These are phyloP conservation scores for Nanorana parkeri DNA, from an alignment of 2,113 vertebrate species.

Conservation along the genomic window DNA sequence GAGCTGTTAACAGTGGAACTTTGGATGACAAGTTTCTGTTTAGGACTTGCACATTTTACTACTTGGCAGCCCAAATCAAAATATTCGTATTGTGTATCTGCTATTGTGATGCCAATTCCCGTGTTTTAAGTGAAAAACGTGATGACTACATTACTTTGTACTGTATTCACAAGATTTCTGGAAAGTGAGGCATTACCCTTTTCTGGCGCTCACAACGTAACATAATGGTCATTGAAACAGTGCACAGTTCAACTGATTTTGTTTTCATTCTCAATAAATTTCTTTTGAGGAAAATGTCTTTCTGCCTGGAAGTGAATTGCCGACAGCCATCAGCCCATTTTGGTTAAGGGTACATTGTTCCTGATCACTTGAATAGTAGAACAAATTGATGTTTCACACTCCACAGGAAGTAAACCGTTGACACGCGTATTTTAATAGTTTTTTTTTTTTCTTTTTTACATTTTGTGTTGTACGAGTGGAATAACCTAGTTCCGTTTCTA, in stretches of 20 bases:
- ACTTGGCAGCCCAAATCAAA: slow-evolving; percentile 86
- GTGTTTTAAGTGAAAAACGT: slow-evolving; percentile 94
- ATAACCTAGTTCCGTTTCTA: slow-evolving; percentile 71
- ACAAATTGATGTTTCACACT: slow-evolving; percentile 70
- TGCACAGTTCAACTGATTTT: slow-evolving; percentile 92
- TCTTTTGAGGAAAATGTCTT: slow-evolving; percentile 97
- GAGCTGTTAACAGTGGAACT: slow-evolving; percentile 78
- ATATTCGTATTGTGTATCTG: slow-evolving; percentile 87
- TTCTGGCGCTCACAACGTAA: slow-evolving; percentile 89
- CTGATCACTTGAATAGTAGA: slow-evolving; percentile 62
- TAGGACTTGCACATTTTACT: slow-evolving; percentile 92
- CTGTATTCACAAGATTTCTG: slow-evolving; percentile 98
- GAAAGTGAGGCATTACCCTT: slow-evolving; percentile 90
- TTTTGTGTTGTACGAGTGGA: slow-evolving; percentile 68
- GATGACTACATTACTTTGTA: slow-evolving; percentile 90
- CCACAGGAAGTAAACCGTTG: slow-evolving; percentile 77
- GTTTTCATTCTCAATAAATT: slow-evolving; percentile 98
- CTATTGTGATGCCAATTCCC: slow-evolving; percentile 95
- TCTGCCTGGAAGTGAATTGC: slow-evolving; percentile 98
- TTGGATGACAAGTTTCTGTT: slow-evolving; percentile 86
- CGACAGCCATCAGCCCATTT: slow-evolving; percentile 84
- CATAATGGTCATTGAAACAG: slow-evolving; percentile 91
- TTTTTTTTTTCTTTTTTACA: slow-evolving; percentile 49
- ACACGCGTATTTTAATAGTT: slow-evolving; percentile 71
- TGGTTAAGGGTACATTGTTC: slow-evolving; percentile 69